Conservation (phyloP, 30 jellyfish, hydroid and myxozoan species). For the Nemopilema nomurai region DNA sequence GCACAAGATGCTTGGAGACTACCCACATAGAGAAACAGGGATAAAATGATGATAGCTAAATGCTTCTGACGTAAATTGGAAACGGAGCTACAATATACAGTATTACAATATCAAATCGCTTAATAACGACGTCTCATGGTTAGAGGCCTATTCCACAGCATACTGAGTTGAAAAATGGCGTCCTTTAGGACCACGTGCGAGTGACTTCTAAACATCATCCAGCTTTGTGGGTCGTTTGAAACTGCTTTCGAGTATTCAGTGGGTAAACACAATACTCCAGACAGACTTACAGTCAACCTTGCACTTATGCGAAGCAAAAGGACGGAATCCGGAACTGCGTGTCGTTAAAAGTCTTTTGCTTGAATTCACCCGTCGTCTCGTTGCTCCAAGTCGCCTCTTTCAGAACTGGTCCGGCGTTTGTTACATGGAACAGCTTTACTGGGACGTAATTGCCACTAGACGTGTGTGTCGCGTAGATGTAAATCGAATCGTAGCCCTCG, state of each 20-base stretch:
- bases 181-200: too few species aligned
- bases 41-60: too few species aligned
- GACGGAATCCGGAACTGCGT: slow-evolving; percentile 57
- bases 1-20: too few species aligned
- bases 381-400: slow-evolving; percentile 58
- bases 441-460: slow-evolving; percentile 55
- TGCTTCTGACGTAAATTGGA: too few species aligned
- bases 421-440: slow-evolving; percentile 36
- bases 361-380: slow-evolving; percentile 68
- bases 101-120: too few species aligned
- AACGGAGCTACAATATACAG: too few species aligned
- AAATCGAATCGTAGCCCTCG: slow-evolving; percentile 58
- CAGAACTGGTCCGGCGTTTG: slow-evolving; percentile 48
- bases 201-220: too few species aligned
- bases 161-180: too few species aligned
- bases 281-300: not conserved
- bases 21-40: too few species aligned
- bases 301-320: slow-evolving; percentile 32
- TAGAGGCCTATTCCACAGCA: too few species aligned
- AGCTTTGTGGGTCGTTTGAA: not conserved
- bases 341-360: slow-evolving; percentile 37
- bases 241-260: not conserved
- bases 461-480: slow-evolving; percentile 64
- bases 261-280: not conserved
- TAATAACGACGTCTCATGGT: too few species aligned